phyloP scores from a whole-genome alignment of 2,113 vertebrate genomes.

The Hippocampus comes region DNA sequence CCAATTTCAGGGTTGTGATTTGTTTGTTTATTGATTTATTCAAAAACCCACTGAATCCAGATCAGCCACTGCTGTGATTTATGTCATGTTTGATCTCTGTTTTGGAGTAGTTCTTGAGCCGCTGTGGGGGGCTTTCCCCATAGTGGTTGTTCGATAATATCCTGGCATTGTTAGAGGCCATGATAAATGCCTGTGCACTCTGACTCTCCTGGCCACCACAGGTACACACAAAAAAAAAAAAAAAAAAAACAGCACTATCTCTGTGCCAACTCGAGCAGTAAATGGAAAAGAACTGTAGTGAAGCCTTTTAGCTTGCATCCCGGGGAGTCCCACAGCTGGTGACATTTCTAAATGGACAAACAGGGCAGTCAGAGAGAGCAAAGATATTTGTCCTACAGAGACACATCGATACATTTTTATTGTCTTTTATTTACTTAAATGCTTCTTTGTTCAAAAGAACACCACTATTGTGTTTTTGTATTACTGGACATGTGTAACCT shows the following conservation, averaged over 20 bases:
- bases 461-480: not conserved
- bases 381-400: slow-evolving; percentile 36
- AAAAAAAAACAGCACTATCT: slow-evolving; percentile 42
- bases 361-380: slow-evolving; percentile 40
- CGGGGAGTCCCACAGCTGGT: slow-evolving; percentile 50
- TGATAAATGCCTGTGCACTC: slow-evolving; percentile 58
- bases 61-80: slow-evolving; percentile 3
- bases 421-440: slow-evolving; percentile 29
- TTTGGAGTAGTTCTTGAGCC: slow-evolving; percentile 19
- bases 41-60: not conserved
- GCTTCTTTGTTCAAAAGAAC: slow-evolving; percentile 9
- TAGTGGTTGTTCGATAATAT: slow-evolving; percentile 42
- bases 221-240: slow-evolving; percentile 28
- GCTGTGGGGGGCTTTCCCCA: slow-evolving; percentile 31
- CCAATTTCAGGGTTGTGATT: not conserved
- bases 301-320: slow-evolving; percentile 57
- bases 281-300: slow-evolving; percentile 46
- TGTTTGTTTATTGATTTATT: slow-evolving; percentile 2
- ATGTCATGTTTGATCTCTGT: slow-evolving; percentile 7
- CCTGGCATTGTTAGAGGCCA: slow-evolving; percentile 36
- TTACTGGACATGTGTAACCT: not conserved
- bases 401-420: slow-evolving; percentile 35
- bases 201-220: slow-evolving; percentile 43
- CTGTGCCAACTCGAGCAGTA: slow-evolving; percentile 51
- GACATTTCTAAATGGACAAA: slow-evolving; percentile 65